Evolutionary conservation across 2,888 invertebrate species (phyloP), one percentile per base, ranked within the genome.

Genomic region (Strigamia crassipes): DNA sequence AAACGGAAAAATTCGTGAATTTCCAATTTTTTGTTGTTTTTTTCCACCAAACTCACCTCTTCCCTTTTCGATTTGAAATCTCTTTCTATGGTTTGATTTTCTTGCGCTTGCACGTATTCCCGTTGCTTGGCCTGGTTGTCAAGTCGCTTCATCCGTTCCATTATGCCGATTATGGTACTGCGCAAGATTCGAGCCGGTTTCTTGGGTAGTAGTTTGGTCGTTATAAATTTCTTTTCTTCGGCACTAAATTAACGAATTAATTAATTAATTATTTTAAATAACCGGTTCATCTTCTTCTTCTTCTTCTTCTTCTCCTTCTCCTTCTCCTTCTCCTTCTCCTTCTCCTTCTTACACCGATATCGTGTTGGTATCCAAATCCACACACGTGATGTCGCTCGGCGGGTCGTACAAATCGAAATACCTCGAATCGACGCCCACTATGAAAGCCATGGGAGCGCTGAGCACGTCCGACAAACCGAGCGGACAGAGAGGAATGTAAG

Each of bases 401-500:
- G 97, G 98, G 87, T 97, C 96, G 87, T 96, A 97, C 46, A 98
- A 90, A 89, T 99, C 99, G 88, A 99, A 99, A 90, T 97, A 98
- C 84, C 97, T 91, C 0, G 97, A 97, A 88, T 98, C 98, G 2
- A 98, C 96, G 88, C 89, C 98, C 86, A 99, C 97, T 85, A 99
- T 91, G 89, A 98, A 99, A 1, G 99, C 99, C 85, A 97, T 90
- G 0, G 99, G 99, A 18, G 99, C 99, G 88, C 97, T 96, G 81
- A 99, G 90, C 5, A 99, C 96, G 89, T 96, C 94, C n/a, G 96
- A 96, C 86, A 97, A 89, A 82, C 95, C 95, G 87, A 99, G 90
- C 13, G 99, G 99, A 90, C 99, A 99, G 81, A 99, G 90, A 1
- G 99, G 99, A 89, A 99, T 98, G 88, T 99, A 99, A 0, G 99